Evolutionary conservation across 2,797 vertebrate species (phyloP).

Genomic region (Ctenopoma multispine): DNA sequence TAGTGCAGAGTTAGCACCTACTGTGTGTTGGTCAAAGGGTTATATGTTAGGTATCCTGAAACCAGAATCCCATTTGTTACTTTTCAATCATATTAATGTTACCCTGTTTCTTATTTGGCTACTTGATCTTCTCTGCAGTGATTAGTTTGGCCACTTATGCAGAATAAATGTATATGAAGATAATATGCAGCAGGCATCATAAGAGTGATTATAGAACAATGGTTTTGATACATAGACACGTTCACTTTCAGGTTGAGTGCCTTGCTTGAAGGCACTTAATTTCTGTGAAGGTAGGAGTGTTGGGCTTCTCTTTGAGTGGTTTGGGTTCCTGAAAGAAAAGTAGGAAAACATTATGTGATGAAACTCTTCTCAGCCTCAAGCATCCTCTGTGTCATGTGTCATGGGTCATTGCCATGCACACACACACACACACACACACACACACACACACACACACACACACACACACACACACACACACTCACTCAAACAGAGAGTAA

Average conservation of each 20-base stretch:
- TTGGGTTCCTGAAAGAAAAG: constrained; percentile 32
- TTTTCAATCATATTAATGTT: too few species aligned
- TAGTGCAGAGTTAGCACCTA: too few species aligned
- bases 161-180: too few species aligned
- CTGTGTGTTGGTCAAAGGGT: too few species aligned
- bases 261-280: constrained; percentile 5
- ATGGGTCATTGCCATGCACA: constrained; percentile 15
- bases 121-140: too few species aligned
- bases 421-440: too few species aligned
- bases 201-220: background rate
- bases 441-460: too few species aligned
- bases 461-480: too few species aligned
- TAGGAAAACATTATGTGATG: constrained; percentile 27
- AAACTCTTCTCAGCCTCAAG: constrained; percentile 39
- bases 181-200: background rate
- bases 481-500: constrained; percentile 20
- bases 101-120: too few species aligned
- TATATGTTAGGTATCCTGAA: too few species aligned
- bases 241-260: background rate
- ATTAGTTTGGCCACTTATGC: too few species aligned
- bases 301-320: background rate
- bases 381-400: constrained; percentile 24
- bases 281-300: background rate
- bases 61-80: too few species aligned
- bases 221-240: background rate